A percentile compares a stretch with the other conserved stretches of the same genome.
Conservation (phyloP, 2,888 invertebrate genomes). For the Andrena flavipes region DNA sequence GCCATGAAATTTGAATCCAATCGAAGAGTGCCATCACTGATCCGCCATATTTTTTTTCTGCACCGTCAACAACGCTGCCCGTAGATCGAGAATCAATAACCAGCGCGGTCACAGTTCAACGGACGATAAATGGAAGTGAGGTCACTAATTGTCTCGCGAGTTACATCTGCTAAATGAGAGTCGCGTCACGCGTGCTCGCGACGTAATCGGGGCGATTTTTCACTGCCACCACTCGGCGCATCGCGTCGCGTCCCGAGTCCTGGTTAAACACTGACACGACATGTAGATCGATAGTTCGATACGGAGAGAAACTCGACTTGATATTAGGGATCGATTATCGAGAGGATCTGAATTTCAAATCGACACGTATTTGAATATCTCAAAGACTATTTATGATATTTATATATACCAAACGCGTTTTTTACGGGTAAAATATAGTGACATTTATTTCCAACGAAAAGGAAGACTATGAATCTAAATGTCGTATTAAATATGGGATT, state of each 20-base stretch:
- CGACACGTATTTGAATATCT: neutral
- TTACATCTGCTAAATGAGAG: neutral
- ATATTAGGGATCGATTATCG: neutral
- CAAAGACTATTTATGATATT: too few relatives aligned
- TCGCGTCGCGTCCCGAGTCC: neutral
- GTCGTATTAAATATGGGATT: too few relatives aligned
- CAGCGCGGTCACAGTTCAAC: neutral
- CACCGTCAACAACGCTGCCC: neutral
- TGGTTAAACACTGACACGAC: neutral
- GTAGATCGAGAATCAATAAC: neutral
- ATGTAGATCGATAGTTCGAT: conserved; percentile 23
- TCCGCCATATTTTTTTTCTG: neutral
- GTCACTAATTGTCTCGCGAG: neutral
- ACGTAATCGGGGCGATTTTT: neutral
- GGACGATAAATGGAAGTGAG: neutral
- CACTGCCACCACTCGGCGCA: neutral
- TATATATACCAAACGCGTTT: too few relatives aligned
- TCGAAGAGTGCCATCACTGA: neutral
- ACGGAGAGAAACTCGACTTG: too few relatives aligned
- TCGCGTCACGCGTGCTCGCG: neutral
- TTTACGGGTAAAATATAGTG: too few relatives aligned
- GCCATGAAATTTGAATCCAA: conserved; percentile 4
- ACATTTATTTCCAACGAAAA: too few relatives aligned
- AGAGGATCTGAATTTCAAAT: neutral
- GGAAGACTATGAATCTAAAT: too few relatives aligned